These are phyloP conservation scores for Ophion obscuratus DNA, from an alignment of 2,888 invertebrate species.

Conservation along the genomic window DNA sequence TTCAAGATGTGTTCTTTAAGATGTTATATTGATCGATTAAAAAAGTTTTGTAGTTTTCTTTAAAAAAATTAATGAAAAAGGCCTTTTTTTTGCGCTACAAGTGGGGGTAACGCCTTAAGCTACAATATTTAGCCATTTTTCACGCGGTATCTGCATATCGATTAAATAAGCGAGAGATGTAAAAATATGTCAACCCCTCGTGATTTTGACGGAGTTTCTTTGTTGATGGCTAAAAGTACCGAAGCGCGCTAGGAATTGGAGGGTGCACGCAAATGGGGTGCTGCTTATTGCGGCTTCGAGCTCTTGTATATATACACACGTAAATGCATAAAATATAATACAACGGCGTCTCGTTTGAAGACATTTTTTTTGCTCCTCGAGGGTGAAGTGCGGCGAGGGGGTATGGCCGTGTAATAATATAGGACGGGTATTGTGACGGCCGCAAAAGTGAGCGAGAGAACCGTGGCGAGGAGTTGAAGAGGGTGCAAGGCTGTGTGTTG, in stretches of 20 bases:
- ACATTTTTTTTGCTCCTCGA: slow-evolving; percentile 44
- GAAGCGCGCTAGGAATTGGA: background rate
- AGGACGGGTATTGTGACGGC: slow-evolving; percentile 50
- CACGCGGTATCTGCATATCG: slow-evolving; percentile 22
- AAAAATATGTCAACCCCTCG: slow-evolving; percentile 54
- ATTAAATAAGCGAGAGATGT: slow-evolving; percentile 54
- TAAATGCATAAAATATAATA: slow-evolving; percentile 67
- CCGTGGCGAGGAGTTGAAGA: slow-evolving; percentile 21
- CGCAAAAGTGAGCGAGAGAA: background rate
- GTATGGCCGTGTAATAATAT: slow-evolving; percentile 8
- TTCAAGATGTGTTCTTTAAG: too few relatives aligned
- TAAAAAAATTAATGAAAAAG: too few relatives aligned
- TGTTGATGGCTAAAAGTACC: slow-evolving; percentile 2
- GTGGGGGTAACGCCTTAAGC: too few relatives aligned
- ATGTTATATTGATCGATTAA: too few relatives aligned
- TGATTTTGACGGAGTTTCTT: slow-evolving; percentile 46
- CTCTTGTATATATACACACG: slow-evolving; percentile 51
- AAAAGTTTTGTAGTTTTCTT: too few relatives aligned
- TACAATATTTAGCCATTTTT: background rate
- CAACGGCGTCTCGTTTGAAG: slow-evolving; percentile 66
- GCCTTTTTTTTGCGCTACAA: too few relatives aligned
- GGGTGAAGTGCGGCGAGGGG: slow-evolving; percentile 18
- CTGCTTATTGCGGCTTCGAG: slow-evolving; percentile 63
- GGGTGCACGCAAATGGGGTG: slow-evolving; percentile 51
- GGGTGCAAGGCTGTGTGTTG: slow-evolving; percentile 69